These are phyloP conservation scores for Peromyscus melanophrys DNA, from an alignment of 2,797 vertebrate genomes.

Conservation along the genomic window DNA sequence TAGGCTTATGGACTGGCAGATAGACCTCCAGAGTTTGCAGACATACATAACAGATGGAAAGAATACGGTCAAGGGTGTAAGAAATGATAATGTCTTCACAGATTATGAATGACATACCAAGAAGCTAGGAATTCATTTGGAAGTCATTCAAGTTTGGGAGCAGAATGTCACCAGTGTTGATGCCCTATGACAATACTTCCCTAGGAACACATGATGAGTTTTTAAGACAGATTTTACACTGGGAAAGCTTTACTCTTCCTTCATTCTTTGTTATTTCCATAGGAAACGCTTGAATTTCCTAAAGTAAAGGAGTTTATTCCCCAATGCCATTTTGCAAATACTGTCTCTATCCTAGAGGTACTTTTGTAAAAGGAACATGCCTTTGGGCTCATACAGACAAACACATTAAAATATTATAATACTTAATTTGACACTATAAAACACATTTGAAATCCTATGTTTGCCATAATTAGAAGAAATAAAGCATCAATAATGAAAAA, in stretches of 20 bases:
- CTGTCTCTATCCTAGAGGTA: background rate
- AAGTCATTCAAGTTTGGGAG: background rate
- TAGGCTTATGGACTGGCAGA: background rate
- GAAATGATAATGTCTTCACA: background rate
- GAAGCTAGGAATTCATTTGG: background rate
- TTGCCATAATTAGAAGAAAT: background rate
- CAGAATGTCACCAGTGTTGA: background rate
- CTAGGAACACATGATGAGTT: background rate
- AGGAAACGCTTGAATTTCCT: constrained; percentile 40
- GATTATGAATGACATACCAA: background rate
- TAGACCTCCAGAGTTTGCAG: background rate
- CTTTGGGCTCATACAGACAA: background rate
- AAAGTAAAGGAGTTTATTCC: constrained; percentile 33
- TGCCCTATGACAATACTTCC: background rate
- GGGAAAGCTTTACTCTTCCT: background rate
- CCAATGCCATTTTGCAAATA: constrained; percentile 1
- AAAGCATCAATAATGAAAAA: background rate
- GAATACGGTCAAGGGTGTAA: background rate
- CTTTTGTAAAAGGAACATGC: background rate
- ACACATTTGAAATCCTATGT: background rate
- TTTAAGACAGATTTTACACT: background rate
- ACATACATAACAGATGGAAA: background rate
- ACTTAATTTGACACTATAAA: background rate
- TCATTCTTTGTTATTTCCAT: constrained; percentile 25
- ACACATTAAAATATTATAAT: background rate